These are phyloP conservation scores for Cyprinodon tularosa DNA, from an alignment of 2,113 vertebrate species.

Conservation along the genomic window DNA sequence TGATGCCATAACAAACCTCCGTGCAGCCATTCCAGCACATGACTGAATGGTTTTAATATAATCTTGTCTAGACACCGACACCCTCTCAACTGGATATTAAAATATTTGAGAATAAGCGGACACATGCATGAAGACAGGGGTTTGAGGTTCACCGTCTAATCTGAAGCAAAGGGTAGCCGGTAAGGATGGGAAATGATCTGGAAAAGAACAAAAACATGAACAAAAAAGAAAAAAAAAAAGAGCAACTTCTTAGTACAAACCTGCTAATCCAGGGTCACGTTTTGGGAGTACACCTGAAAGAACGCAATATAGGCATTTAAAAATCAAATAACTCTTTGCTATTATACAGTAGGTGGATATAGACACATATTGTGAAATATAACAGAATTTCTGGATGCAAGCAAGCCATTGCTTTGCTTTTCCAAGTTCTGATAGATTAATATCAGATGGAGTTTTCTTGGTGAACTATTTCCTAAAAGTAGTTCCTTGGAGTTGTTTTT, in stretches of 20 bases:
- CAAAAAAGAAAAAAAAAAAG: constrained; percentile 12
- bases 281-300: constrained; percentile 14
- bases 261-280: neutral
- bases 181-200: constrained; percentile 55
- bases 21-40: neutral
- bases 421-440: constrained; percentile 17
- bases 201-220: constrained; percentile 55
- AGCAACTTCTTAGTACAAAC: neutral
- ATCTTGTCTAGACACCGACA: constrained; percentile 6
- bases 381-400: constrained; percentile 45
- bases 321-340: constrained; percentile 26
- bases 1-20: no score
- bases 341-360: constrained; percentile 6
- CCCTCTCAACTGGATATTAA: no score
- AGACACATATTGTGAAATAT: constrained; percentile 33
- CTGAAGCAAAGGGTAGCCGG: constrained; percentile 30
- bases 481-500: constrained; percentile 22
- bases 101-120: neutral
- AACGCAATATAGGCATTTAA: constrained; percentile 34
- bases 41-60: neutral
- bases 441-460: constrained; percentile 23
- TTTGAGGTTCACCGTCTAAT: constrained; percentile 12
- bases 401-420: constrained; percentile 23
- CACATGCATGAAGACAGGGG: neutral
- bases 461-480: neutral